A percentile compares a stretch with the other conserved stretches of the same genome.
Evolutionary conservation across 2,888 invertebrate genomes (phyloP).

Genomic region (Endotricha flammealis): DNA sequence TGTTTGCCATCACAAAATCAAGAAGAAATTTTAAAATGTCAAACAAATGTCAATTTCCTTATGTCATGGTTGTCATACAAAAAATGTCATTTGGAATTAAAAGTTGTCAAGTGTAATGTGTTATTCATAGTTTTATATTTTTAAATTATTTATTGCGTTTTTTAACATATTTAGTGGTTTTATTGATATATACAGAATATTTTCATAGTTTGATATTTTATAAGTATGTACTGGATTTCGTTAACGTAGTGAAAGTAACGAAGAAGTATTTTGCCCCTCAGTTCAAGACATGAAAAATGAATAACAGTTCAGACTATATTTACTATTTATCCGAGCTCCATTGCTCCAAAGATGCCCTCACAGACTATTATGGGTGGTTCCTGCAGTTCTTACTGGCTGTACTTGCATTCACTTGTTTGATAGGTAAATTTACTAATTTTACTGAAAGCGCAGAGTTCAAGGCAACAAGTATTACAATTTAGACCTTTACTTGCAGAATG

Average conservation of each 20-base stretch:
- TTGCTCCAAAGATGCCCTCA: constrained; percentile 84
- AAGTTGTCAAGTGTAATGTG: too few species aligned
- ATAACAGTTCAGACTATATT: constrained; percentile 64
- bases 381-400: constrained; percentile 83
- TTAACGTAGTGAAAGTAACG: background rate
- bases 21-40: too few species aligned
- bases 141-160: too few species aligned
- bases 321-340: constrained; percentile 70
- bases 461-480: too few species aligned
- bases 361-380: constrained; percentile 86
- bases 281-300: constrained; percentile 57
- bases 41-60: too few species aligned
- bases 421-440: constrained; percentile 83
- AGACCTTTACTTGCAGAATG: constrained; percentile 9
- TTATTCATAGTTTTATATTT: too few species aligned
- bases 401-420: constrained; percentile 84
- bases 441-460: constrained; percentile 15
- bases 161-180: too few species aligned
- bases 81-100: too few species aligned
- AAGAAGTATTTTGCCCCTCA: background rate
- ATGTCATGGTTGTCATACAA: too few species aligned
- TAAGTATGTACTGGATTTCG: background rate
- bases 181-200: too few species aligned
- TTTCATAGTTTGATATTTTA: background rate
- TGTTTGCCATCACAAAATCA: too few species aligned